Evolutionary conservation across 2,888 invertebrate genomes (phyloP).

Genomic region (Cantharis lateralis): DNA sequence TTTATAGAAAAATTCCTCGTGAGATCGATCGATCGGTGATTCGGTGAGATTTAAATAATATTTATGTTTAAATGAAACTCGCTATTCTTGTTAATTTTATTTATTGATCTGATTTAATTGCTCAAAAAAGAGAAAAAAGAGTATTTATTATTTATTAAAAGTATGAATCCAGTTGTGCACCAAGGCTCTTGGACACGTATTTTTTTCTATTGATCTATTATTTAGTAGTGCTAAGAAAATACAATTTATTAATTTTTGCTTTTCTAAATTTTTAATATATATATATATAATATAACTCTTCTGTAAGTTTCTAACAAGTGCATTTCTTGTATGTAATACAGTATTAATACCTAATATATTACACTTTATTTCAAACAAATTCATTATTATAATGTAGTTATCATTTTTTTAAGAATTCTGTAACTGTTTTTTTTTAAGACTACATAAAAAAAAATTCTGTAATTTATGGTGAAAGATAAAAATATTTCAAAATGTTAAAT

Average conservation of each 20-base stretch:
- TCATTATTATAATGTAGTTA: constrained; percentile 12
- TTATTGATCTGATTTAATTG: constrained; percentile 30
- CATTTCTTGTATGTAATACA: constrained; percentile 91
- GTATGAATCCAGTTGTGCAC: constrained; percentile 34
- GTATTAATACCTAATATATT: constrained; percentile 66
- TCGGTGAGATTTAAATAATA: neutral
- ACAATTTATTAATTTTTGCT: constrained; percentile 25
- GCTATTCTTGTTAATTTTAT: constrained; percentile 11
- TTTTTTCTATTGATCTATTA: constrained; percentile 19
- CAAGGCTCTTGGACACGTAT: constrained; percentile 28
- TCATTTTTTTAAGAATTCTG: constrained; percentile 5
- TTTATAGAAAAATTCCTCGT: neutral
- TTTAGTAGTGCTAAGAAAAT: constrained; percentile 26
- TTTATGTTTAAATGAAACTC: neutral
- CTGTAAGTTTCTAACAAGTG: constrained; percentile 88
- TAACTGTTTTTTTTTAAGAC: neutral
- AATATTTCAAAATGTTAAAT: constrained; percentile 1
- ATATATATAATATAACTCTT: constrained; percentile 62
- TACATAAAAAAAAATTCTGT: neutral
- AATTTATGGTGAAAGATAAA: neutral
- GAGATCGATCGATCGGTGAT: neutral
- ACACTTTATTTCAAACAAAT: constrained; percentile 28
- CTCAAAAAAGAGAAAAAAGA: constrained; percentile 6
- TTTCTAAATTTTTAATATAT: constrained; percentile 34
- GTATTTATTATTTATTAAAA: constrained; percentile 24